These are phyloP conservation scores for Acromyrmex heyeri DNA, from an alignment of 1,140 invertebrate species.

Conservation along the genomic window DNA sequence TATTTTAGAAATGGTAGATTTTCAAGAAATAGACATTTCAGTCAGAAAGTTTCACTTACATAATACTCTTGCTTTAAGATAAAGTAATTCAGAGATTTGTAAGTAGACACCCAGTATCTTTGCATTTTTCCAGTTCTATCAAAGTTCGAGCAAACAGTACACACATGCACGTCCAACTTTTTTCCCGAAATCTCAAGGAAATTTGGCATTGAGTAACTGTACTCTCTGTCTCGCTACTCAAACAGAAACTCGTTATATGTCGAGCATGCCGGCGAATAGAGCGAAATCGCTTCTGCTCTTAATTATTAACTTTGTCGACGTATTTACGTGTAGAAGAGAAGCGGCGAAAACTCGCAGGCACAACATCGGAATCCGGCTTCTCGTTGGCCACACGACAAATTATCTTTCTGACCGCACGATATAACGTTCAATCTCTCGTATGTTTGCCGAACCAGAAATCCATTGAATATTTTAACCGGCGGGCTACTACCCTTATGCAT, in stretches of 20 bases:
- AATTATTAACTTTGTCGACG: constrained; percentile 64
- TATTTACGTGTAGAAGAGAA: constrained; percentile 36
- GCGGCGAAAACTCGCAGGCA: constrained; percentile 22
- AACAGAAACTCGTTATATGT: constrained; percentile 56
- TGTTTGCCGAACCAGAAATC: constrained; percentile 48
- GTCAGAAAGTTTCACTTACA: background rate
- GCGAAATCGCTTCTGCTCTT: constrained; percentile 31
- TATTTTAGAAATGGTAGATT: background rate
- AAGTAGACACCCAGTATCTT: background rate
- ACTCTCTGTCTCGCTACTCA: constrained; percentile 20
- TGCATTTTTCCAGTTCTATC: background rate
- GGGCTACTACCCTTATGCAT: background rate
- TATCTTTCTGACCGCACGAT: constrained; percentile 66
- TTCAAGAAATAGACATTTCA: background rate
- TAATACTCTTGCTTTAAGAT: background rate
- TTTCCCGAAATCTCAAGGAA: constrained; percentile 20
- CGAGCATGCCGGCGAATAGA: background rate
- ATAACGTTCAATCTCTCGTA: constrained; percentile 2
- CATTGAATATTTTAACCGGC: constrained; percentile 64
- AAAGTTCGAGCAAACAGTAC: constrained; percentile 29
- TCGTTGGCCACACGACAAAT: constrained; percentile 53
- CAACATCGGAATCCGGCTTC: constrained; percentile 33
- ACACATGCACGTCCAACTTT: constrained; percentile 15
- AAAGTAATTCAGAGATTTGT: constrained; percentile 1
- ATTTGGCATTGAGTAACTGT: background rate